phyloP scores from a whole-genome alignment of 2,797 vertebrate species.

The Rhynchotus rufescens region DNA sequence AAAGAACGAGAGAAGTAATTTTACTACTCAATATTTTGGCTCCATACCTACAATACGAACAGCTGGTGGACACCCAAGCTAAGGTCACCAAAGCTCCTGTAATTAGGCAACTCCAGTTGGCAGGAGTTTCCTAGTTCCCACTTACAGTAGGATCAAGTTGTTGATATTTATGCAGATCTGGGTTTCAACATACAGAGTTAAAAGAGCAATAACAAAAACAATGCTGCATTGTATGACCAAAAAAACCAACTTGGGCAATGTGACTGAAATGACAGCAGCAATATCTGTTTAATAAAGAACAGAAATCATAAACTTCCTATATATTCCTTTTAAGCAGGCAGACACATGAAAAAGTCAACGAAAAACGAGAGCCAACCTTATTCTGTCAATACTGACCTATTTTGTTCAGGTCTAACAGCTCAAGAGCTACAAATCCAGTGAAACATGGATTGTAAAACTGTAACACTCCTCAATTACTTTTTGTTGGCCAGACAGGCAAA shows the following conservation, averaged over 20 bases:
- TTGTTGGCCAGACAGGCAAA: conserved; percentile 80
- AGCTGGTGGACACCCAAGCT: conserved; percentile 35
- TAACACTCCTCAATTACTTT: conserved; percentile 83
- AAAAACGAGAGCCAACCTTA: conserved; percentile 64
- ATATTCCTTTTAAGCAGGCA: neutral
- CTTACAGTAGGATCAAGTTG: conserved; percentile 11
- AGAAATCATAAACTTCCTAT: neutral
- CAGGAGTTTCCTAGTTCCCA: conserved; percentile 25
- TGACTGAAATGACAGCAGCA: neutral
- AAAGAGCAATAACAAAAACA: neutral
- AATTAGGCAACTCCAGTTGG: conserved; percentile 35
- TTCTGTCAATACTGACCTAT: conserved; percentile 78
- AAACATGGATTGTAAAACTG: conserved; percentile 75
- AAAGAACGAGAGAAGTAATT: neutral
- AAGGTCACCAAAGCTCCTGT: conserved; percentile 35
- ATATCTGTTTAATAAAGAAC: neutral
- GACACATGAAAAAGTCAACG: neutral
- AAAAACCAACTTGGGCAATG: neutral
- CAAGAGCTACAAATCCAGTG: conserved; percentile 77
- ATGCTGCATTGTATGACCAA: neutral
- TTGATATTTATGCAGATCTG: conserved; percentile 3
- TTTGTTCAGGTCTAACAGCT: conserved; percentile 82
- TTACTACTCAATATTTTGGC: neutral
- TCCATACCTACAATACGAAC: conserved; percentile 10
- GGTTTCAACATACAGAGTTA: neutral